Evolutionary conservation across 2,888 invertebrate species (phyloP).

Genomic region (Tetramorium bicarinatum): DNA sequence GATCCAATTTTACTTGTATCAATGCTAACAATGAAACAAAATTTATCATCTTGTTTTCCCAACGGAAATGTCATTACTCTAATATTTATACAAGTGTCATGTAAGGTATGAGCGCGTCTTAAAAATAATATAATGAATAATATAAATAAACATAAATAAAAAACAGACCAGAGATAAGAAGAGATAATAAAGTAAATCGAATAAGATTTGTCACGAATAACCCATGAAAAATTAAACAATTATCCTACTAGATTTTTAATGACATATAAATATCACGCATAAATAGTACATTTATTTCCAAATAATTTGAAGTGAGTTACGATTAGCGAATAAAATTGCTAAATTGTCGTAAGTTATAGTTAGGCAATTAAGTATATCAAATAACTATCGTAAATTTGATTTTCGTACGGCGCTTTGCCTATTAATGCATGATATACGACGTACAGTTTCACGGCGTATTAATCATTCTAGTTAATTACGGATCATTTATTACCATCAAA

Average conservation of each 20-base stretch:
- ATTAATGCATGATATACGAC: conserved; percentile 5
- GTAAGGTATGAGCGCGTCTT: background rate
- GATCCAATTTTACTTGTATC: conserved; percentile 24
- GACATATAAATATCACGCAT: background rate
- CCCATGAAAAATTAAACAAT: no score
- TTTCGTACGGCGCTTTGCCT: background rate
- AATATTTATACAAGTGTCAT: background rate
- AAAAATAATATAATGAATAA: background rate
- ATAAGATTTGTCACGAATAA: background rate
- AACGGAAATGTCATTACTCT: conserved; percentile 25
- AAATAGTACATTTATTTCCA: background rate
- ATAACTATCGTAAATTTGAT: background rate
- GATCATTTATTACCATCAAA: background rate
- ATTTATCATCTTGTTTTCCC: conserved; percentile 27
- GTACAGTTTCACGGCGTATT: background rate
- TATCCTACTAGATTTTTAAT: background rate
- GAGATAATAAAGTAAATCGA: background rate
- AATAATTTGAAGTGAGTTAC: conserved; percentile 8
- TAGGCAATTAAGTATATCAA: background rate
- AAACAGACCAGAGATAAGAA: background rate
- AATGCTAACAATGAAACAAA: background rate
- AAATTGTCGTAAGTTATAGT: conserved; percentile 1
- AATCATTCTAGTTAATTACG: background rate
- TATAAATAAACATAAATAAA: background rate
- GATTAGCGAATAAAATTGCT: background rate